Base-by-base conservation (phyloP, 2,113 vertebrate genomes). In the Mirounga angustirostris region DNA sequence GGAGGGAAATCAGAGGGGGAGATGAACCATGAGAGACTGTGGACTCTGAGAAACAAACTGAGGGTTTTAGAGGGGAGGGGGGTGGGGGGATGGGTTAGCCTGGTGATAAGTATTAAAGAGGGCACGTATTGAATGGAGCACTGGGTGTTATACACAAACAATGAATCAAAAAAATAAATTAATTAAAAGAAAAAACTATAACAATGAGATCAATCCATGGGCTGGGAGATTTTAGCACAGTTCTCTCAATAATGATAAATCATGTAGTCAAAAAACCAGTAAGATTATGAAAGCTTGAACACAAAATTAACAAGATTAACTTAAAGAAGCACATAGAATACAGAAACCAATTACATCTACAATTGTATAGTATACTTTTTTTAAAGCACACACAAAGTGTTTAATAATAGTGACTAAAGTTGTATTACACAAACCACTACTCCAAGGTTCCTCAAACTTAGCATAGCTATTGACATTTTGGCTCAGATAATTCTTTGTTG, bases 271-370 rank as follows among this genome's bases (percentile, higher is more conserved):
- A 95, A 95, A 73, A 56, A 9, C 67, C 56, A 56, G 59, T 80
- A 88, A 80, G n/a, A 92, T 94, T 84, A 86, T 89, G 69, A 96
- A 92, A 95, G 18, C 40, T 91, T 74, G 71, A 95, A 89, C 63
- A 61, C n/a, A 83, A 89, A 92, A 84, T 80, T 95, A 83, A 79
- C 46, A 95, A 89, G 10, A 4, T 91, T 92, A 91, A 61, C 36
- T 59, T 86, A 92, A 92, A 87, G 73, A 92, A 86, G 36, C 7
- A 28, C 26, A 79, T 0, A 89, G 65, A 82, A 43, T 58, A 86
- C 13, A 96, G 43, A 96, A 92, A 40, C 9, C 30, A 78, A 40
- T 71, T 59, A 50, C 9, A 84, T 43, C 14, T 16, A 16, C n/a
- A 81, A 56, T n/a, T 54, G 2, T 33, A 50, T 46, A 18, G 11